Evolutionary conservation across 1,140 invertebrate species (phyloP), one percentile per base, ranked within the genome.

Genomic region (Drosophila ambigua): DNA sequence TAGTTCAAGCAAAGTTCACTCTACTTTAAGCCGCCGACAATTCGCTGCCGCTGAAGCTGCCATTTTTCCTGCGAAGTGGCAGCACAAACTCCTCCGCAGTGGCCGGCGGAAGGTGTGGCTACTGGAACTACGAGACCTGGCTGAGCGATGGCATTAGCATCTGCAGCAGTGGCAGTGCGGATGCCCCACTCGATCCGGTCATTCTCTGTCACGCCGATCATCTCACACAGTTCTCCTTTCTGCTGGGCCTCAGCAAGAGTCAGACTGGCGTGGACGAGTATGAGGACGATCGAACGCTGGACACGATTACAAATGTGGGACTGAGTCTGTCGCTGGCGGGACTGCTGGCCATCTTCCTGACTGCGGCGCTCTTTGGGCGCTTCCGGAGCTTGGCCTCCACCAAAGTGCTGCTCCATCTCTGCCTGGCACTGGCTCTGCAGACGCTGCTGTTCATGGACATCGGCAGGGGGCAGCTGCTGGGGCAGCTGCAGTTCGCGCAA

Each of bases 381-480:
- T 95, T 95, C 94, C 92, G 95, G 13, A 90, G 92, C 69, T 93
- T 94, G 81, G 92, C 93, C 1, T 94, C 94, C 0, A 95, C 94
- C 6, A 94, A 94, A 80, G 93, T 95, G n/a, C 80, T 95, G 11
- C 79, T 95, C 1, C 93, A 95, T 66, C 92, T 95, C 5, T 93
- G 94, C 16, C 72, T 92, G 4, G 93, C 94, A 4, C 92, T 95
- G n/a, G 92, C 93, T 0, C 62, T 95, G 5, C 94, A 94, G 71
- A 92, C 94, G 53, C 60, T 93, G n/a, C 85, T 94, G 35, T 93
- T 95, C 26, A 26, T 62, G 5, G 24, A 59, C 6, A 23, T 82
- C 2, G 66, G 66, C 4, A 41, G 44, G 8, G 79, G 93, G 2
- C 73, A 87, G 7, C 52, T 79, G 46, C 51, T 69, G 6, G 26